phyloP scores from a whole-genome alignment of 2,113 vertebrate species.

The Syrmaticus mikado region DNA sequence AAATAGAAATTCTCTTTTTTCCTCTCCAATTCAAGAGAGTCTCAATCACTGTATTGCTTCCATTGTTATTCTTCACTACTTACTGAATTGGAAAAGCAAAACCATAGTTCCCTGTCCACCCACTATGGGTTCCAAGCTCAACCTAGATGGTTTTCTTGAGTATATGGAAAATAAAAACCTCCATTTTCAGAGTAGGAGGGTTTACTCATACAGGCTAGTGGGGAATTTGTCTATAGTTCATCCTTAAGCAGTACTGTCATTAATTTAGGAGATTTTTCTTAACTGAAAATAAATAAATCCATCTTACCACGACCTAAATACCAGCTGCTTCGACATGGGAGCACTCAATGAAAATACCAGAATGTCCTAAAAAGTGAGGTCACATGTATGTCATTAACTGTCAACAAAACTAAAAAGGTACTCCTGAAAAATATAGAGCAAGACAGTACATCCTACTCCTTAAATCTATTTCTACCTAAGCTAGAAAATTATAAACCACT shows the following conservation, averaged over 20 bases:
- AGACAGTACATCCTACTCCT: neutral
- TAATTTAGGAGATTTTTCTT: neutral
- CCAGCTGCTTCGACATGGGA: neutral
- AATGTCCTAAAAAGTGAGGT: neutral
- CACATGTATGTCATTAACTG: neutral
- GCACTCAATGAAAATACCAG: neutral
- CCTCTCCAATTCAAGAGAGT: neutral
- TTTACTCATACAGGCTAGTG: neutral
- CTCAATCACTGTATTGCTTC: neutral
- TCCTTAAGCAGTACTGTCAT: neutral
- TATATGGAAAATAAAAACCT: neutral
- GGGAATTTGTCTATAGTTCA: neutral
- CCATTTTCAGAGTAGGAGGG: neutral
- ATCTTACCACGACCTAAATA: neutral
- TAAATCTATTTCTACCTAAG: neutral
- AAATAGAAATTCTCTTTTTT: neutral
- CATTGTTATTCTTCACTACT: neutral
- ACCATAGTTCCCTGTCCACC: rapidly evolving
- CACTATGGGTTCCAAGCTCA: rapidly evolving
- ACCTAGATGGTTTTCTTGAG: neutral
- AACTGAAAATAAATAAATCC: neutral
- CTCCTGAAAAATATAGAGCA: neutral
- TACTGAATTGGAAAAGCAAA: neutral
- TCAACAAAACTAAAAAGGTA: neutral
- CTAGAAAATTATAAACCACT: neutral